phyloP scores from a whole-genome alignment of 1,140 invertebrate species.

The Dendroctonus valens region DNA sequence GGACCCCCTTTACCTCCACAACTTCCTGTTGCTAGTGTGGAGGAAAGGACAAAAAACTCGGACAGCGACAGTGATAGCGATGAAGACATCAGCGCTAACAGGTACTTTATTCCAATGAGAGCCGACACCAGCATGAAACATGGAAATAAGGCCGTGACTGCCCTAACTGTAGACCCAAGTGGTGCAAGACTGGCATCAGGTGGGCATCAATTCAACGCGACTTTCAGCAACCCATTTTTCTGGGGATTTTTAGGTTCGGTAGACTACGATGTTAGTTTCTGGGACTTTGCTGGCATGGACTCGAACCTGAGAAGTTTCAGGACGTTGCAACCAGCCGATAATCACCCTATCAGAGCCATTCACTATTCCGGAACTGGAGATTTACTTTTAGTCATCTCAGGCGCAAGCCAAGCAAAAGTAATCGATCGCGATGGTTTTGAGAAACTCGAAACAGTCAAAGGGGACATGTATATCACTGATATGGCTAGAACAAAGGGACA shows the following conservation, averaged over 20 bases:
- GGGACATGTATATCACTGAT: constrained; percentile 95
- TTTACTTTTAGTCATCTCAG: constrained; percentile 90
- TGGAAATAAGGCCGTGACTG: constrained; percentile 82
- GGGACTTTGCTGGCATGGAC: constrained; percentile 99
- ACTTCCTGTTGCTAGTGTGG: neutral
- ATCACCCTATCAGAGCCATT: constrained; percentile 87
- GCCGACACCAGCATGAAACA: constrained; percentile 83
- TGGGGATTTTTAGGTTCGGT: constrained; percentile 64
- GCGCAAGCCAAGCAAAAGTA: constrained; percentile 88
- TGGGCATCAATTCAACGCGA: neutral
- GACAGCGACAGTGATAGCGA: constrained; percentile 51
- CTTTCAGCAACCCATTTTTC: neutral
- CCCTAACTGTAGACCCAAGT: constrained; percentile 86
- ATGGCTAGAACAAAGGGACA: constrained; percentile 96
- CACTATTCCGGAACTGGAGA: constrained; percentile 95
- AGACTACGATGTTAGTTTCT: constrained; percentile 95
- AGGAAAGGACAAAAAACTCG: constrained; percentile 19
- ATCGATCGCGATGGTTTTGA: constrained; percentile 96
- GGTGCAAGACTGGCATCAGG: constrained; percentile 85
- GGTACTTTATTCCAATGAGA: constrained; percentile 67
- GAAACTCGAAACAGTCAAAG: constrained; percentile 91
- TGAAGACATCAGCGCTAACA: constrained; percentile 55
- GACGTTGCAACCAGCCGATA: constrained; percentile 90
- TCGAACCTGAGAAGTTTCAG: constrained; percentile 85
- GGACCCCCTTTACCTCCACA: constrained; percentile 58